Percentiles rank a stretch among this genome's conserved stretches.
phyloP scores from a whole-genome alignment of 2,888 invertebrate species.

The Zonitis immaculata region DNA sequence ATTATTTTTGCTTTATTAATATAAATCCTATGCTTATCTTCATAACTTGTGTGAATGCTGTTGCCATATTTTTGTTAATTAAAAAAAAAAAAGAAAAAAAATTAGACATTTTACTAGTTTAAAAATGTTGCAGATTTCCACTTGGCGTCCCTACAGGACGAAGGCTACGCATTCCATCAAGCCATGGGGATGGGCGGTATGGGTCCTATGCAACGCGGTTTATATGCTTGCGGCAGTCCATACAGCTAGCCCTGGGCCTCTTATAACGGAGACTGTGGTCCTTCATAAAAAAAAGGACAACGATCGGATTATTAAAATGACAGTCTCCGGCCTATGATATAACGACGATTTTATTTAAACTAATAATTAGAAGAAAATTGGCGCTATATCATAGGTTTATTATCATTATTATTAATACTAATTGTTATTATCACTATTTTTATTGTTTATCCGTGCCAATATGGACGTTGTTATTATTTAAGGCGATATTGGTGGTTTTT shows the following conservation, averaged over 20 bases:
- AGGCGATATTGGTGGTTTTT: constrained; percentile 17
- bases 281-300: constrained; percentile 37
- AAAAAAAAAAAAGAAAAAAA: neutral
- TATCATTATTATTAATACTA: neutral
- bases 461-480: constrained; percentile 28
- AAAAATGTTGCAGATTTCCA: constrained; percentile 51
- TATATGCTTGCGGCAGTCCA: constrained; percentile 52
- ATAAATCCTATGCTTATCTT: constrained; percentile 8
- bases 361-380: constrained; percentile 17
- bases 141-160: constrained; percentile 52
- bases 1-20: neutral
- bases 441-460: constrained; percentile 34
- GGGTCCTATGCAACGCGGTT: constrained; percentile 52
- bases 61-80: constrained; percentile 11
- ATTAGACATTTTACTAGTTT: no score
- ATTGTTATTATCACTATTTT: neutral
- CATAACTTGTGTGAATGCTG: constrained; percentile 19
- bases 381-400: constrained; percentile 35
- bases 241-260: constrained; percentile 54
- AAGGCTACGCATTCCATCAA: constrained; percentile 53
- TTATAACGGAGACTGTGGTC: constrained; percentile 52
- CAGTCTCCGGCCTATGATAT: constrained; percentile 47
- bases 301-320: constrained; percentile 42
- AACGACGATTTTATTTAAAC: constrained; percentile 37
- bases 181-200: constrained; percentile 53